These are phyloP conservation scores for Tetragonisca angustula DNA, from an alignment of 2,888 invertebrate genomes.

Conservation along the genomic window DNA sequence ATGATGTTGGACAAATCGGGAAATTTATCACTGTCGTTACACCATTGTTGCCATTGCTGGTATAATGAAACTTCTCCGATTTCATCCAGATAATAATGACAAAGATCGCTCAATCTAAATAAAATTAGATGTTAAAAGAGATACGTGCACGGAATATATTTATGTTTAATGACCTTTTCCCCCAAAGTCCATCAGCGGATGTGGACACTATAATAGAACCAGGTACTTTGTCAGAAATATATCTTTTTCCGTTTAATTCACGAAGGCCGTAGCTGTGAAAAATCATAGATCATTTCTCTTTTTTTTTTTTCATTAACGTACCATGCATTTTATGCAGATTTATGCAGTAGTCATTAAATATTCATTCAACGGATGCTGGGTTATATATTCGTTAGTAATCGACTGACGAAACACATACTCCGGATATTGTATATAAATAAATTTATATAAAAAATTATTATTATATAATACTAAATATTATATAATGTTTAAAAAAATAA, in stretches of 20 bases:
- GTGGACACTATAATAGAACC: slow-evolving; percentile 73
- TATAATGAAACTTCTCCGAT: slow-evolving; percentile 71
- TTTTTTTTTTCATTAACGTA: background rate
- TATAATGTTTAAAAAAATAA: no score
- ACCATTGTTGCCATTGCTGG: slow-evolving; percentile 73
- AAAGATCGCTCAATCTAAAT: slow-evolving; percentile 74
- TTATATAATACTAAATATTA: no score
- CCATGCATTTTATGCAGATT: background rate
- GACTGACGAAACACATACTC: no score
- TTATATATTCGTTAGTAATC: no score
- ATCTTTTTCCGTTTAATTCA: slow-evolving; percentile 73
- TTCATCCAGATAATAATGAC: slow-evolving; percentile 74
- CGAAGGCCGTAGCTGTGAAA: slow-evolving; percentile 75
- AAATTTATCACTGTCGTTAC: slow-evolving; percentile 47
- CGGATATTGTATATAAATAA: no score
- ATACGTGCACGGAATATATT: background rate
- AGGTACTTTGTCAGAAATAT: slow-evolving; percentile 72
- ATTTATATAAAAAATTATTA: no score
- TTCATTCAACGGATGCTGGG: background rate
- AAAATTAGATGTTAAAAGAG: background rate
- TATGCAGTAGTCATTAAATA: background rate
- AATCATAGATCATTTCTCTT: background rate
- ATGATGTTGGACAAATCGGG: slow-evolving; percentile 67
- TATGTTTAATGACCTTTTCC: slow-evolving; percentile 64
- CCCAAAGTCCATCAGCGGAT: slow-evolving; percentile 76